Evolutionary conservation across 1,140 invertebrate genomes (phyloP).

Genomic region (Latrodectus geometricus): DNA sequence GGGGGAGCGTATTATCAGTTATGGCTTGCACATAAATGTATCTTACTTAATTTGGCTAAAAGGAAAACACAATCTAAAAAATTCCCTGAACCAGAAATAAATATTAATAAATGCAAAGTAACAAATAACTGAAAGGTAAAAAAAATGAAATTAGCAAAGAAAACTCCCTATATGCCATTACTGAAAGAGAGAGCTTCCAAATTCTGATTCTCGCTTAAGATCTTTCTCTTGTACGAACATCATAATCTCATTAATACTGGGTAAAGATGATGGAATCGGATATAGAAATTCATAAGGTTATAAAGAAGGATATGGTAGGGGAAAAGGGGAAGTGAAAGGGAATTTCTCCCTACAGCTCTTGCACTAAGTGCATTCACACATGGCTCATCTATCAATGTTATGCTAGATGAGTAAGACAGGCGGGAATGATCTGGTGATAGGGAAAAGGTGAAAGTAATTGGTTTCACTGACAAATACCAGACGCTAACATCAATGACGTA

Average conservation of each 20-base stretch:
- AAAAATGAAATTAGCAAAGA: neutral
- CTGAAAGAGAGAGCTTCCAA: neutral
- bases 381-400: constrained; percentile 15
- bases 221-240: constrained; percentile 39
- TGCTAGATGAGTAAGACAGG: neutral
- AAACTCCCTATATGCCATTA: constrained; percentile 13
- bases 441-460: constrained; percentile 15
- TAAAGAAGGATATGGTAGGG: neutral
- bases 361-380: constrained; percentile 14
- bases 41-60: constrained; percentile 19
- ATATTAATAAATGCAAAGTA: constrained; percentile 48
- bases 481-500: neutral
- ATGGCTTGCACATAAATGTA: neutral
- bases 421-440: neutral
- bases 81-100: constrained; percentile 17
- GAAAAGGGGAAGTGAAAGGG: neutral
- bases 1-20: neutral
- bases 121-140: constrained; percentile 10
- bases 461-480: constrained; percentile 42
- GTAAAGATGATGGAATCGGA: neutral
- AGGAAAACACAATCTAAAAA: neutral
- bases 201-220: constrained; percentile 29
- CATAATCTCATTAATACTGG: constrained; percentile 26
- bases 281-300: neutral
- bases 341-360: constrained; percentile 1